phyloP scores from a whole-genome alignment of 2,797 vertebrate genomes.

The Danionella dracula region DNA sequence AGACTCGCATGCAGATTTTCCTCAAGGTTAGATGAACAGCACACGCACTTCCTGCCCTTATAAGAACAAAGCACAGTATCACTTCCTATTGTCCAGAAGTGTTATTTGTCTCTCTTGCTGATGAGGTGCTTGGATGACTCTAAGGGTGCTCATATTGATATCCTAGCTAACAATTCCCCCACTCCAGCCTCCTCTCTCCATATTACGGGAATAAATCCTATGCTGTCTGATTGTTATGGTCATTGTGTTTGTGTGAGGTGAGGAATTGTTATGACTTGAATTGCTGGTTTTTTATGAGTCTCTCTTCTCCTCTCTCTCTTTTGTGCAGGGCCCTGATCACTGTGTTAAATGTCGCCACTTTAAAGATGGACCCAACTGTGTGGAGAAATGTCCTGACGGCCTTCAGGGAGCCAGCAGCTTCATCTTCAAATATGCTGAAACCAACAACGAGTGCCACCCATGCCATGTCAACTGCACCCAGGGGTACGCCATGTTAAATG shows the following conservation, averaged over 20 bases:
- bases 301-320: slow-evolving; percentile 30
- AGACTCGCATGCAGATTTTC: background rate
- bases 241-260: slow-evolving; percentile 71
- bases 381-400: slow-evolving; percentile 86
- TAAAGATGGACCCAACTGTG: slow-evolving; percentile 87
- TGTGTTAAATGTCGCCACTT: slow-evolving; percentile 84
- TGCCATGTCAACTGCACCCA: slow-evolving; percentile 86
- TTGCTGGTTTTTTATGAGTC: slow-evolving; percentile 64
- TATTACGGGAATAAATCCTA: slow-evolving; percentile 75
- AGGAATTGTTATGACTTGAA: slow-evolving; percentile 72
- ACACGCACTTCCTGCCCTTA: background rate
- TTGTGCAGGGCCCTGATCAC: slow-evolving; percentile 79
- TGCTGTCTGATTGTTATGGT: slow-evolving; percentile 70
- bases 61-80: background rate
- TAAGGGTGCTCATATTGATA: slow-evolving; percentile 38
- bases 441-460: slow-evolving; percentile 79
- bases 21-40: background rate
- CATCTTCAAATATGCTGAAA: slow-evolving; percentile 84
- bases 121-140: slow-evolving; percentile 38
- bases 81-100: background rate
- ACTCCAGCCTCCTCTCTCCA: slow-evolving; percentile 46
- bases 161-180: slow-evolving; percentile 19
- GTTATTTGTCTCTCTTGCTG: slow-evolving; percentile 31
- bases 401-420: slow-evolving; percentile 82
- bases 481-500: slow-evolving; percentile 62